Base-by-base conservation (phyloP, 2,113 vertebrate species). In the Hyaena hyaena region DNA sequence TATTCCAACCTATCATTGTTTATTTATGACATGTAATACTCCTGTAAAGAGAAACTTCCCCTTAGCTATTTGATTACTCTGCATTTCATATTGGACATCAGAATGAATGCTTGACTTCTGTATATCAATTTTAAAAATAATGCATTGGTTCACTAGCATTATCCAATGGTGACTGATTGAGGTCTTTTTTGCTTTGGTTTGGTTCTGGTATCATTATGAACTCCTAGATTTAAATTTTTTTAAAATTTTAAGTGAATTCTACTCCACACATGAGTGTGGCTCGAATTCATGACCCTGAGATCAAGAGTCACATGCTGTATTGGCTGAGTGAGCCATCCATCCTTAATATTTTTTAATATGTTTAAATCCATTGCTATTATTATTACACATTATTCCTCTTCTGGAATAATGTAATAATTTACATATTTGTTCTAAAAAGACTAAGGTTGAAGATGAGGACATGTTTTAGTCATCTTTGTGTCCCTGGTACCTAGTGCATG, bases 41-140 rank as follows among this genome's bases (percentile, higher is more conserved):
- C 94, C 55, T 79, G 35, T 76, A 83, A 91, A 76, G 66, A 85
- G 39, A 88, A 93, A 85, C 23, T 73, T 74, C 2, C 31, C 15
- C 8, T 68, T 91, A 31, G 28, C 53, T 85, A 1, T 74, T 81
- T 95, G 77, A 77, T 76, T 74, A 89, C 33, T 9, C 50, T 82
- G 35, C 33, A 55, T 66, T 92, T 89, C 73, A 43, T 65, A 26
- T 50, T 63, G 61, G 63, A 92, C 80, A 93, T 90, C 53, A 96
- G 23, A 7, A 91, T 74, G 79, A 93, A 45, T 63, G 5, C 31
- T 93, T 91, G 50, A 63, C 19, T 79, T 76, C 35, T 50, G 88
- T 88, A 89, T 93, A 43, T 21, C 31, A n/a, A 19, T 95, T 93
- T 89, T 92, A 28, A 95, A 73, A 97, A 58, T 92, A 88, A 58